Evolutionary conservation across 53 echinoderm and acorn worm species (phyloP).

Genomic region (Paracentrotus lividus): DNA sequence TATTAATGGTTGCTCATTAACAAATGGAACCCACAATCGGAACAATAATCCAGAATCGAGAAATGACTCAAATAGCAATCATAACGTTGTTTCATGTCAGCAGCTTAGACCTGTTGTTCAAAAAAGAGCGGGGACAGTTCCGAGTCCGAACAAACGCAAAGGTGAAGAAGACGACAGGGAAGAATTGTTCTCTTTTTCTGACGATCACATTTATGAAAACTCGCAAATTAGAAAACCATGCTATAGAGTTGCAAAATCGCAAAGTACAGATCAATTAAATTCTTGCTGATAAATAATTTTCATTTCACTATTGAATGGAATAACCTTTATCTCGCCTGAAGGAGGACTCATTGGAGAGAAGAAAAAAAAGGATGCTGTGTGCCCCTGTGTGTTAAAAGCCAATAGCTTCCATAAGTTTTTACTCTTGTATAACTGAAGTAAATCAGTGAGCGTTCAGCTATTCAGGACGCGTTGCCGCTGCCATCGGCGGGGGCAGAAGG

Average conservation of each 20-base stretch:
- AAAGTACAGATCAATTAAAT: conserved; percentile 58
- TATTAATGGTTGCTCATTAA: conserved; percentile 9
- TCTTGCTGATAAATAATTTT: neutral
- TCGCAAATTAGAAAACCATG: conserved; percentile 55
- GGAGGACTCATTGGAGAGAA: too few species aligned
- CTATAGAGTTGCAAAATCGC: conserved; percentile 51
- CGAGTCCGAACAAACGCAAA: conserved; percentile 25
- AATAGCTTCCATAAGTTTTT: too few species aligned
- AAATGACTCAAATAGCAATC: conserved; percentile 59
- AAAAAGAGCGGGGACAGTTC: conserved; percentile 54
- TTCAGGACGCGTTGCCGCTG: too few species aligned
- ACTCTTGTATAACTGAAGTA: too few species aligned
- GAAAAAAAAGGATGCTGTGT: too few species aligned
- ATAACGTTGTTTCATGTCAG: neutral
- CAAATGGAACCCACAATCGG: conserved; percentile 6
- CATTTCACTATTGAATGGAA: neutral
- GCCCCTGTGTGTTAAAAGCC: too few species aligned
- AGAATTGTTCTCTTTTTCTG: conserved; percentile 15
- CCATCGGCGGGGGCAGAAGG: too few species aligned
- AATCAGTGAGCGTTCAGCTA: too few species aligned
- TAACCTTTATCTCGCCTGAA: too few species aligned
- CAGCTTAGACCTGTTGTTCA: conserved; percentile 30
- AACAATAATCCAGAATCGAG: conserved; percentile 36
- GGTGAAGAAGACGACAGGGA: conserved; percentile 37
- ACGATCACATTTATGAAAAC: conserved; percentile 65